Percentiles rank a stretch among this genome's conserved stretches.
Conservation (phyloP, 2,797 vertebrate genomes). For the Pangasius krempfi region DNA sequence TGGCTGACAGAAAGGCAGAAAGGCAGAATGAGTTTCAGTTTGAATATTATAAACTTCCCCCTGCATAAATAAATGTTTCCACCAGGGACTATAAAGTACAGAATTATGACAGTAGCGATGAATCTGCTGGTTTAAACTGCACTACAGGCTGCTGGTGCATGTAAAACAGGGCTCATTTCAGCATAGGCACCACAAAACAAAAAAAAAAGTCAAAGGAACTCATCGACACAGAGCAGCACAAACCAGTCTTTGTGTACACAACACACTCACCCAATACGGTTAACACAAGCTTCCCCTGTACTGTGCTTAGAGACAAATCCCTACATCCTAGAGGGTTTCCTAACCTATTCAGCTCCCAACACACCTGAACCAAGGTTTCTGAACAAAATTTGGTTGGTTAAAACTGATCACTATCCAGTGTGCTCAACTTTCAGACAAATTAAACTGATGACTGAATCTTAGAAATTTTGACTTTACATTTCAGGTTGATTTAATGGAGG, state of each 20-base stretch:
- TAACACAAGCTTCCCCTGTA: conserved; percentile 22
- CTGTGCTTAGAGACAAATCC: not conserved
- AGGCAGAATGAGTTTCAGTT: conserved; percentile 26
- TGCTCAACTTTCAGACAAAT: not conserved
- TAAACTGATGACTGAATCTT: not conserved
- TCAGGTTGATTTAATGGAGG: not conserved
- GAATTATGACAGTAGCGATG: not conserved
- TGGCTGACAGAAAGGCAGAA: conserved; percentile 4
- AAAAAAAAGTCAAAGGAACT: not conserved
- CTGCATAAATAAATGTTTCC: not conserved
- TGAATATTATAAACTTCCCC: conserved; percentile 37
- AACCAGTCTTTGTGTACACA: conserved; percentile 46
- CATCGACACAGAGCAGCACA: conserved; percentile 19
- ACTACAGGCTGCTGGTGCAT: not conserved
- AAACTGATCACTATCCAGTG: not conserved
- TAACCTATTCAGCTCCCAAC: not conserved
- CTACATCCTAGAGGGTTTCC: not conserved
- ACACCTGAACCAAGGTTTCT: not conserved
- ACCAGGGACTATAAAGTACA: conserved; percentile 9
- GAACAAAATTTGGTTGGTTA: not conserved
- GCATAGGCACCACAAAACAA: not conserved
- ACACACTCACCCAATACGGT: not conserved
- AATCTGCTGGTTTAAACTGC: conserved; percentile 10
- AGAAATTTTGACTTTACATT: not conserved
- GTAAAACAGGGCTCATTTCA: not conserved